Conservation (phyloP, 1,140 invertebrate genomes). For the Coelopa frigida region DNA sequence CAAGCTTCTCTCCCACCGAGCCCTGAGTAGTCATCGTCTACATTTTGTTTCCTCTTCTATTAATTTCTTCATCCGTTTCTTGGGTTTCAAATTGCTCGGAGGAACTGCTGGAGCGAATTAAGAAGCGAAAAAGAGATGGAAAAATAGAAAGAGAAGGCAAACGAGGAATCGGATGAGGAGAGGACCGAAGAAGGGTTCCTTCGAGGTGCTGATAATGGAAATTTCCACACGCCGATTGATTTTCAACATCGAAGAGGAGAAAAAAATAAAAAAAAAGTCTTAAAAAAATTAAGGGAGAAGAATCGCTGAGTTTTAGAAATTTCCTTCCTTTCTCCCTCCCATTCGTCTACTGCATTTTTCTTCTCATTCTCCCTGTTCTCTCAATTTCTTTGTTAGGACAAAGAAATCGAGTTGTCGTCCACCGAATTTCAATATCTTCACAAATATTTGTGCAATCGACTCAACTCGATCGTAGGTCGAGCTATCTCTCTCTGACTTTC, state of each 20-base stretch:
- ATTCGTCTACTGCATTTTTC: background rate
- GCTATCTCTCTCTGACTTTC: background rate
- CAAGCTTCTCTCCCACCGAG: too few species aligned
- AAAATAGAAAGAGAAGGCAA: background rate
- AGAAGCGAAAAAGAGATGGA: background rate
- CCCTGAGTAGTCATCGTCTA: too few species aligned
- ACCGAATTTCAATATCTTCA: too few species aligned
- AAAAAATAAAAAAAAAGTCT: background rate
- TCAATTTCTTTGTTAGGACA: background rate
- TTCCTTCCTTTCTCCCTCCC: background rate
- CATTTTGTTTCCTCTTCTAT: too few species aligned
- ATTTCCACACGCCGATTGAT: too few species aligned
- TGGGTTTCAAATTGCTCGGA: too few species aligned
- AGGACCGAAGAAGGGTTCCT: background rate
- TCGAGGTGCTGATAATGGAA: too few species aligned
- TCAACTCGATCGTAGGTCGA: too few species aligned
- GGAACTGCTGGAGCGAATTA: background rate
- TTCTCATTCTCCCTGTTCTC: background rate
- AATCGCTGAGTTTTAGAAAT: background rate
- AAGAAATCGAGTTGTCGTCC: too few species aligned
- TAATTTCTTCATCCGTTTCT: too few species aligned
- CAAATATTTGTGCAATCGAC: too few species aligned
- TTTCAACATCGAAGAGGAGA: too few species aligned
- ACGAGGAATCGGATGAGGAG: background rate
- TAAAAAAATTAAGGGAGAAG: background rate